Conservation (phyloP, 2,888 invertebrate genomes). For the Ichneumoninae sp. region DNA sequence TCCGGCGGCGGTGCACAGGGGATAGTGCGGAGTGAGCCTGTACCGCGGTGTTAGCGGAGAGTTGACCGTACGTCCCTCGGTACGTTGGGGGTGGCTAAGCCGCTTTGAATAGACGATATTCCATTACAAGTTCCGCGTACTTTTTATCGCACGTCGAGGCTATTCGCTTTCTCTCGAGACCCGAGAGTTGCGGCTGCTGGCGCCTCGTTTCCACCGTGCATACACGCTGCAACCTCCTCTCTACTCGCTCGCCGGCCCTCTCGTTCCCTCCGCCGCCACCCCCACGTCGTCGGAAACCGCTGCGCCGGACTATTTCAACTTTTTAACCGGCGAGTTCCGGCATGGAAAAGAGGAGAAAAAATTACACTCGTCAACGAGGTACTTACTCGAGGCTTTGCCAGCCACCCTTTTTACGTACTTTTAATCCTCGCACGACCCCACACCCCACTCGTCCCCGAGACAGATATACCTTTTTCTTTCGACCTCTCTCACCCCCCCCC, state of each 20-base stretch:
- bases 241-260: constrained; percentile 1
- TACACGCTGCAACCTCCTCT: constrained; percentile 39
- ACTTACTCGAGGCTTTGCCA: constrained; percentile 67
- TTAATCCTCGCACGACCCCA: constrained; percentile 57
- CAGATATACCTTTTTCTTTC: constrained; percentile 42
- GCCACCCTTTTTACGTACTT: constrained; percentile 59
- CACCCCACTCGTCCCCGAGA: constrained; percentile 28
- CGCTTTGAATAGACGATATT: constrained; percentile 66
- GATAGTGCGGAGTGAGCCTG: constrained; percentile 3
- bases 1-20: background rate
- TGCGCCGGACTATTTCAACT: constrained; percentile 65
- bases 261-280: constrained; percentile 18
- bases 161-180: constrained; percentile 61
- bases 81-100: constrained; percentile 51
- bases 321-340: constrained; percentile 64
- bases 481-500: background rate
- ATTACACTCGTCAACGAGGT: constrained; percentile 71
- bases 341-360: constrained; percentile 59
- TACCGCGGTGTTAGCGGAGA: constrained; percentile 41
- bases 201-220: constrained; percentile 52
- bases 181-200: constrained; percentile 54
- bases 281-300: constrained; percentile 41
- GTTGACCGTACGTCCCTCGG: constrained; percentile 55
- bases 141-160: constrained; percentile 64
- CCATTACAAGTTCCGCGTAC: constrained; percentile 68